phyloP scores from a whole-genome alignment of 2,888 invertebrate species.

The Rhamphomyia laevipes region DNA sequence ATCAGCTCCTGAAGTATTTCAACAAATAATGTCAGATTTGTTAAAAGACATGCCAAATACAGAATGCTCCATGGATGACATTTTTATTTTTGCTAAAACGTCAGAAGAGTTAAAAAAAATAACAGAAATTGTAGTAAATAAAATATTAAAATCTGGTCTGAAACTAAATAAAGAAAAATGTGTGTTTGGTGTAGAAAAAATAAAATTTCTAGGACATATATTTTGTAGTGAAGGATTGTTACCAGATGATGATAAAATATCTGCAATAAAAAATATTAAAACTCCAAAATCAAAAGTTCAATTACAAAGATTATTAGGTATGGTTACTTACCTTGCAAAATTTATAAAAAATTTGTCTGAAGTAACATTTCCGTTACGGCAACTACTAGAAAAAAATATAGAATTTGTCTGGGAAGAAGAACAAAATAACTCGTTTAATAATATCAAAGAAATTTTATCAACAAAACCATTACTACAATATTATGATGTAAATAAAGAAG shows the following conservation, averaged over 20 bases:
- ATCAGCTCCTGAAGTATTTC: constrained; percentile 1
- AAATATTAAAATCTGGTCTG: constrained; percentile 10
- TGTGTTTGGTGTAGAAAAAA: constrained; percentile 2
- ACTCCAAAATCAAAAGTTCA: constrained; percentile 6
- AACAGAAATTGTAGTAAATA: constrained; percentile 12
- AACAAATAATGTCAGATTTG: not conserved
- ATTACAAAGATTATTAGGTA: constrained; percentile 14
- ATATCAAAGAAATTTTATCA: constrained; percentile 8
- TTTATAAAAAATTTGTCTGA: constrained; percentile 11
- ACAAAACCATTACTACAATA: constrained; percentile 19
- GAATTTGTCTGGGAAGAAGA: constrained; percentile 7
- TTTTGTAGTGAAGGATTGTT: constrained; percentile 11
- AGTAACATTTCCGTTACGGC: constrained; percentile 6
- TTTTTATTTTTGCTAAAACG: constrained; percentile 13
- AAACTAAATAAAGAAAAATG: constrained; percentile 18
- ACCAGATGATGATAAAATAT: constrained; percentile 10
- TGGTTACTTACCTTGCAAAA: constrained; percentile 9
- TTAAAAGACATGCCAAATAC: constrained; percentile 11
- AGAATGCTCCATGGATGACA: constrained; percentile 15
- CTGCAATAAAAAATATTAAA: constrained; percentile 9
- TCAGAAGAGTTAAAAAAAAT: constrained; percentile 11
- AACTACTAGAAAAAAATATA: constrained; percentile 10
- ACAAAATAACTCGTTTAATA: constrained; percentile 7
- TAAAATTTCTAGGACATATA: constrained; percentile 10
- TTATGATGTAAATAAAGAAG: constrained; percentile 19